These are phyloP conservation scores for Cotesia chilonis DNA, from an alignment of 1,140 invertebrate genomes.

Conservation along the genomic window DNA sequence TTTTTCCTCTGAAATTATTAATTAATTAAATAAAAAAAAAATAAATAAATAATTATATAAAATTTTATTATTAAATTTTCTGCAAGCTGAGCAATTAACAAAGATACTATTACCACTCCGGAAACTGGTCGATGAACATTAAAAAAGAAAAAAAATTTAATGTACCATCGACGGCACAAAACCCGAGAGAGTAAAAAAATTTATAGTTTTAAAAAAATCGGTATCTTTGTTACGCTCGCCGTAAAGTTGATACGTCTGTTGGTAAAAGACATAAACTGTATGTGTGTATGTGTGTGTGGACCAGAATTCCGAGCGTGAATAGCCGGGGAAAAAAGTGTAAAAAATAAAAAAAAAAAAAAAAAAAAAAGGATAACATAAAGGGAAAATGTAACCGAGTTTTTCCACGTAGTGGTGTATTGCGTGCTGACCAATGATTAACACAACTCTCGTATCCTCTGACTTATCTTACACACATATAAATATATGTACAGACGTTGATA, in stretches of 20 bases:
- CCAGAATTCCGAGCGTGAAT: no score
- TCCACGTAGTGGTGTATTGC: conserved; percentile 1
- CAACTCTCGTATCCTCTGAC: conserved; percentile 2
- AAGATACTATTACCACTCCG: no score
- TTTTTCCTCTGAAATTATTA: no score
- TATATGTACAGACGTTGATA: conserved; percentile 3
- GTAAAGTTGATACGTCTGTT: background rate
- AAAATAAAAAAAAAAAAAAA: background rate
- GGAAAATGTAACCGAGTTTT: no score
- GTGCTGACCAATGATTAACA: conserved; percentile 20
- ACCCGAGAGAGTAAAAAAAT: background rate
- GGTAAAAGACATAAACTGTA: background rate
- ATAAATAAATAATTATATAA: no score
- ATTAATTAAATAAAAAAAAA: no score
- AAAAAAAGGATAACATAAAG: background rate
- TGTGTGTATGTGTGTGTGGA: no score
- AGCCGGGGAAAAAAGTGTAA: no score
- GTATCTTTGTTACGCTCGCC: background rate
- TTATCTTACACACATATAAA: conserved; percentile 3
- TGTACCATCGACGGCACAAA: background rate
- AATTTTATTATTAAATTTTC: no score
- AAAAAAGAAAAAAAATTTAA: no score
- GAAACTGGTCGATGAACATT: no score
- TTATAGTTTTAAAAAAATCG: background rate
- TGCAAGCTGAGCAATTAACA: no score